Base-by-base conservation (phyloP, 2,797 vertebrate genomes). In the Leuciscus waleckii region DNA sequence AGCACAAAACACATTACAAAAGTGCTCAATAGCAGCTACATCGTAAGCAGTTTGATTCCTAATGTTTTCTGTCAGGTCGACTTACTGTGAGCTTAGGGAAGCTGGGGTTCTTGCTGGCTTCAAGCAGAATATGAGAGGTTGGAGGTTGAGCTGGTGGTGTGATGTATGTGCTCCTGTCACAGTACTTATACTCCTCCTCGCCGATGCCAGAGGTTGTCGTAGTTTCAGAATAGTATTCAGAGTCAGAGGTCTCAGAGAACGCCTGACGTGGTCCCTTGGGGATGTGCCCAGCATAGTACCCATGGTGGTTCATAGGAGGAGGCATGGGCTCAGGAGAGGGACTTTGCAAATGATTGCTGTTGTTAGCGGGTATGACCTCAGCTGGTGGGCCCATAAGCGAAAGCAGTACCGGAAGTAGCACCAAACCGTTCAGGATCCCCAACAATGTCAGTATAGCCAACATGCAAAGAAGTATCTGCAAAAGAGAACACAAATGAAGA, bases 401-500 rank as follows among this genome's bases (percentile, higher is more conserved):
- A 54, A 99, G 95, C 82, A 99, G 93, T 80, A 99, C 97, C 0
- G 98, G 98, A 80, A 99, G 96, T 85, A 99, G 95, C 70, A 99
- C 97, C 61, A 99, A 93, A 37, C 98, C 98, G 0, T 99, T 99
- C 83, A 99, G 95, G 87, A 99, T 95, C 19, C 98, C 98, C 94
- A 99, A 82, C 85, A 98, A 91, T 0, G 98, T 99, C 91, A 99
- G 94, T 85, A 98, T 96, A 29, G 97, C 97, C 88, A 99, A 93
- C 84, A 99, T 0, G 98, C 95, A 54, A 99, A 99, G 93, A 99
- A 99, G 92, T 99, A 99, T 93, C 98, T 99, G 92, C 1, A 56
- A 2, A 0, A 41, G n/a, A 82, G 14, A 67, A 11, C 39, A 82
- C 37, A 86, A 70, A 67, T 23, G 23, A 56, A 85, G 17, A 81